Conservation (phyloP, 2,113 vertebrate species). For the Rhipidura dahli region DNA sequence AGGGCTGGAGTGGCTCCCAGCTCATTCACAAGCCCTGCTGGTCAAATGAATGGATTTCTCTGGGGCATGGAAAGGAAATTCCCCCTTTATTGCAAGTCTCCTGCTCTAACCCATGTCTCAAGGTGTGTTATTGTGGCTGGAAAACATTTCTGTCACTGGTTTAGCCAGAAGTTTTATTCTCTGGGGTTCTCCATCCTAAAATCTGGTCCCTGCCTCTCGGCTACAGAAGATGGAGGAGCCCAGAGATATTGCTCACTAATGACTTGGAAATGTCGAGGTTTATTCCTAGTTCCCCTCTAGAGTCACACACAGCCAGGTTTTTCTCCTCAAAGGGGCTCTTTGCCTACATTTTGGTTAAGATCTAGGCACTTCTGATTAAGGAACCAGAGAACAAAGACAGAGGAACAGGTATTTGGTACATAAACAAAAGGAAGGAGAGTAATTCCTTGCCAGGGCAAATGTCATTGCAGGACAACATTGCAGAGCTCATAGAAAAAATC, state of each 20-base stretch:
- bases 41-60: conserved; percentile 47
- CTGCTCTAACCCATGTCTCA: background rate
- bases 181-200: background rate
- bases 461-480: background rate
- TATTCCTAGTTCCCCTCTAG: background rate
- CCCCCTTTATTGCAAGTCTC: background rate
- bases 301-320: background rate
- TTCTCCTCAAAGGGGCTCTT: background rate
- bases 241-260: conserved; percentile 6
- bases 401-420: background rate
- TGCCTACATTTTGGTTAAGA: conserved; percentile 30
- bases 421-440: background rate
- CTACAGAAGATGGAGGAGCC: conserved; percentile 47
- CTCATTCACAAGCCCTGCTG: conserved; percentile 1
- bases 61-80: conserved; percentile 40
- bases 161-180: conserved; percentile 42
- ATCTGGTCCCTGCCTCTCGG: background rate
- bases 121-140: background rate
- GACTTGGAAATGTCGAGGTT: conserved; percentile 35
- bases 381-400: background rate
- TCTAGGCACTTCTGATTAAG: conserved; percentile 8
- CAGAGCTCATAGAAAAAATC: background rate
- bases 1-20: background rate
- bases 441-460: conserved; percentile 14
- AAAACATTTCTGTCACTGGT: background rate